Base-by-base conservation (phyloP, 2,888 invertebrate species). In the Rosalia funebris region DNA sequence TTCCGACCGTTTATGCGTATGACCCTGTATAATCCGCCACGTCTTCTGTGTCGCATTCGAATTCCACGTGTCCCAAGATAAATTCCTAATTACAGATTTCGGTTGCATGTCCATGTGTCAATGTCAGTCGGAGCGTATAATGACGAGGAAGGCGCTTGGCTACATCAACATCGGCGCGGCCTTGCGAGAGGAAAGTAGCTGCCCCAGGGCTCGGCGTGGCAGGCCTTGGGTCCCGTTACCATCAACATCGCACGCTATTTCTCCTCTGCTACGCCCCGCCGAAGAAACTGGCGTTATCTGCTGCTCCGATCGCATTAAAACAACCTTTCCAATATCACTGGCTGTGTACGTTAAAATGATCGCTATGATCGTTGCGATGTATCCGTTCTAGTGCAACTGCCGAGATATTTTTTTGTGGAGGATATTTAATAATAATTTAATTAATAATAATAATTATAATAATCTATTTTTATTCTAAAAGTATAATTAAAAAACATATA, bases 211-310 rank as follows among this genome's bases (percentile, higher is more conserved):
- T 62, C 74, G 75, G 75, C 71, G 75, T 75, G 74, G 76, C 75
- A 72, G 72, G 76, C 76, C 76, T 75, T 76, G 76, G 72, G 74
- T 76, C 72, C 76, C 75, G 76, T 76, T 76, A 76, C 75, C 68
- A 67, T 64, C 69, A 63, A 62, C 66, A 66, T 50, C 60, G 62
- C 67, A 68, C 70, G 62, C 71, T 60, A 56, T 59, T 52, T 57
- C 65, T 58, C 62, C 42, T 17, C 47, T 19, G 11, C 50, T 20
- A 19, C 60, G 45, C 53, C 39, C 60, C 41, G 48, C 59, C 50
- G 50, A 50, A 37, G 50, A 50, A 34, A 14, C 50, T 15, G 50
- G 39, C 25, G 39, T 50, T 50, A 50, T 50, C 50, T 50, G 39
- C 39, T n/a, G 39, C 37, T 50, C 39, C 2, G 50, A 50, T 50